Percentiles rank a stretch among this genome's conserved stretches.
Evolutionary conservation across 1,140 invertebrate genomes (phyloP).

Genomic region (Oppia nitens): DNA sequence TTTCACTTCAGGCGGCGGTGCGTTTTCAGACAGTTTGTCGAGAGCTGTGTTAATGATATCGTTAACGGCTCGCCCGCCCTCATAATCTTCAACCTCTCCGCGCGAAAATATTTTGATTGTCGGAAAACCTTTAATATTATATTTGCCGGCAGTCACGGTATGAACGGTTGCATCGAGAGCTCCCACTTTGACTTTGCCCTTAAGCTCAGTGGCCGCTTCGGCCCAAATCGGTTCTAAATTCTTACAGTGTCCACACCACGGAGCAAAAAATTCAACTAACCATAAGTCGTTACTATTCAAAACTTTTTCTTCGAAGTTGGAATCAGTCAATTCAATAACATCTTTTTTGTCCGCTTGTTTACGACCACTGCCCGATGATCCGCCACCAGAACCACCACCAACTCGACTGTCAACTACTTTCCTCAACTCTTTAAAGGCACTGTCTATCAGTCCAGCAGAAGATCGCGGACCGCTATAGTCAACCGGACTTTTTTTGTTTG

Average conservation of each 20-base stretch:
- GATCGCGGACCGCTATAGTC: constrained; percentile 73
- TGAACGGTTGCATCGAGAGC: constrained; percentile 91
- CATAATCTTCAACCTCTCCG: constrained; percentile 48
- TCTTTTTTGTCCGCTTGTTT: constrained; percentile 39
- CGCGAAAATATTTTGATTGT: constrained; percentile 88
- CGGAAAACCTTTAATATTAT: constrained; percentile 71
- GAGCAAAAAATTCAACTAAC: constrained; percentile 94
- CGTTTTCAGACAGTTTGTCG: constrained; percentile 57
- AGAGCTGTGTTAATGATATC: constrained; percentile 84
- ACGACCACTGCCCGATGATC: constrained; percentile 10
- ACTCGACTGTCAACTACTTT: constrained; percentile 48
- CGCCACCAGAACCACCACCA: constrained; percentile 29
- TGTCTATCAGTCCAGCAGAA: constrained; percentile 67
- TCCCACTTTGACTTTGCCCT: constrained; percentile 82
- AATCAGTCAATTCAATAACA: constrained; percentile 82
- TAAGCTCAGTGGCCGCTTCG: constrained; percentile 76
- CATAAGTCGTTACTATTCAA: constrained; percentile 78
- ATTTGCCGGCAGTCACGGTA: constrained; percentile 45
- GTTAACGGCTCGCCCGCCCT: constrained; percentile 69
- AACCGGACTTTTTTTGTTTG: constrained; percentile 65
- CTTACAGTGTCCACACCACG: constrained; percentile 93
- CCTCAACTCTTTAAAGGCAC: constrained; percentile 49
- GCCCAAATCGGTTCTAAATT: constrained; percentile 88
- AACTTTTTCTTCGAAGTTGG: constrained; percentile 80
- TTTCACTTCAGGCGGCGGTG: constrained; percentile 67